Evolutionary conservation across 2,797 vertebrate species (phyloP), one percentile per base, ranked within the genome.

Genomic region (Cephalopachus bancanus): DNA sequence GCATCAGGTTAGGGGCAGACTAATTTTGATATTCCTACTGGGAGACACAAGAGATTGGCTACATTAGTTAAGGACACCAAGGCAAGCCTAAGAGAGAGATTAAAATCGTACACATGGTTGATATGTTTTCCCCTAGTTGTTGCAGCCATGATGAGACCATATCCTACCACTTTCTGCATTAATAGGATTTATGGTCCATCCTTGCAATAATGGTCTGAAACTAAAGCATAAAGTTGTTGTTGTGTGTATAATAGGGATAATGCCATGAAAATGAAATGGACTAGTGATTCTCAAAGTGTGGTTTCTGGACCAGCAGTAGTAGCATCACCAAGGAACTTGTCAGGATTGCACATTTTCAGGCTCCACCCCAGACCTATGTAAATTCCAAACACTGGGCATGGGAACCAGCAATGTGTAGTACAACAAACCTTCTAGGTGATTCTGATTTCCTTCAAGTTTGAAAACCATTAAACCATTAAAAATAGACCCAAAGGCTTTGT

Each of bases 61-160:
- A 71, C 72, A 57, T 26, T 26, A 37, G 49, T 49, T 64, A 62
- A 53, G 51, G 44, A 83, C 72, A 49, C 28, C 26, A 24, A 89
- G 33, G 71, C 2, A 17, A 79, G 24, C 7, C 28, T 12, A 9
- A 62, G 53, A 67, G 37, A 53, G 62, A n/a, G 28, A 44, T 30
- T 17, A 55, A 67, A 74, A 67, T 22, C 9, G 19, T 20, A 12
- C 1, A 20, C 14, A 1, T 1, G 33, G 33, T 0, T 7, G 44
- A 57, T 10, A 2, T 1, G 1, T 16, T 33, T 69, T 2, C 8
- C 37, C 28, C 16, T 57, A 17, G 24, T 1, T 7, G 1, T 3
- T 44, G 22, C 9, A n/a, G 15, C 5, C 26, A 7, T 12, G 15
- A 55, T 24, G 10, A 24, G 37, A 49, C 8, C 5, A 19, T 3